A percentile compares a stretch with the other conserved stretches of the same genome.
phyloP scores from a whole-genome alignment of 2,113 vertebrate species.

The Nasalis larvatus region DNA sequence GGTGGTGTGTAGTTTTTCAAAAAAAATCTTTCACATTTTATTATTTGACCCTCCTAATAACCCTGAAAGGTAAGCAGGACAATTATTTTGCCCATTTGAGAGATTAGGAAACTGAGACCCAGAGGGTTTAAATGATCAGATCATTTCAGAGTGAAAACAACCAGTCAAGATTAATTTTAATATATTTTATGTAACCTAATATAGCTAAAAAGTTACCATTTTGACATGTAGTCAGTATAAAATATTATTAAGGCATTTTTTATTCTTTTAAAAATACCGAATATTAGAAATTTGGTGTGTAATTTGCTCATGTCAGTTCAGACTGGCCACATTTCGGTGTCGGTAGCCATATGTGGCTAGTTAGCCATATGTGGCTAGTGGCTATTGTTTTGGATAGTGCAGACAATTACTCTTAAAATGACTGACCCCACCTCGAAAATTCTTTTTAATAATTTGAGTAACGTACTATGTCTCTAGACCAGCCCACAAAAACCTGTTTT shows the following conservation, averaged over 20 bases:
- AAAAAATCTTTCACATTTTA: not conserved
- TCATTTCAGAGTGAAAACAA: constrained; percentile 30
- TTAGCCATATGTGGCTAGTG: not conserved
- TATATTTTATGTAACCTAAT: not conserved
- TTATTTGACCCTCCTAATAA: not conserved
- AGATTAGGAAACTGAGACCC: constrained; percentile 29
- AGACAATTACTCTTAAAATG: constrained; percentile 10
- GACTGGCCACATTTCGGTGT: not conserved
- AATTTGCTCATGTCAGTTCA: not conserved
- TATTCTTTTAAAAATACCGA: not conserved
- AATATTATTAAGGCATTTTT: not conserved
- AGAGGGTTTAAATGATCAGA: constrained; percentile 30
- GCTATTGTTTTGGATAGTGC: not conserved
- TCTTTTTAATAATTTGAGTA: not conserved
- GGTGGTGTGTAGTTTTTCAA: not conserved
- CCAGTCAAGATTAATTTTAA: constrained; percentile 23
- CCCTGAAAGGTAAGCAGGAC: not conserved
- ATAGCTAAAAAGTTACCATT: not conserved
- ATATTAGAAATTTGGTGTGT: not conserved
- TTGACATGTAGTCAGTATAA: not conserved
- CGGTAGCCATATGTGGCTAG: not conserved
- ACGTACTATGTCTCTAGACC: not conserved
- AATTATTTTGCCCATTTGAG: not conserved
- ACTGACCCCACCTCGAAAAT: not conserved
- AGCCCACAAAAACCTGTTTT: not conserved